Evolutionary conservation across 2,797 vertebrate genomes (phyloP), one percentile per base, ranked within the genome.

Genomic region (Pseudopleuronectes americanus): DNA sequence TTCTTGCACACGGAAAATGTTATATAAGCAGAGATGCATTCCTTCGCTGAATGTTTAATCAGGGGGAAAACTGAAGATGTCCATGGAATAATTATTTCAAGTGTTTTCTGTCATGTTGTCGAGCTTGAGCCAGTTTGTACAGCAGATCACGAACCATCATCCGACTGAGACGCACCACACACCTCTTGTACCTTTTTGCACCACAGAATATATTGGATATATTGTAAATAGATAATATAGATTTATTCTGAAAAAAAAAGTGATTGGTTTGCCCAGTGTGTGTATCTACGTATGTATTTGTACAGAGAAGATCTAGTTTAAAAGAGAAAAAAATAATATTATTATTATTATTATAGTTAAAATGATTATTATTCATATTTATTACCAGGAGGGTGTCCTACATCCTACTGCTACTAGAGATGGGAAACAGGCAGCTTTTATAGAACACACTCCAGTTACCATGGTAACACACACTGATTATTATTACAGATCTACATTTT

Each of bases 281-380:
- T 89, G 88, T 92, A 89, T 84, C 86, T 86, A 88, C 80, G 60
- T 89, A 85, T 89, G 87, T 90, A 92, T 93, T 93, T 93, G 92
- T 93, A 93, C 90, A 93, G 92, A 93, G 90, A 92, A 90, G 71
- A 87, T 93, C 83, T 93, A 93, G 90, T 92, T 93, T 93, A 92
- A 93, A 90, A 80, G 60, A 81, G 36, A 83, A 85, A 87, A 87
- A 88, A 83, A 77, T 47, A 31, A 80, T 83, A 90, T 90, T 84
- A 90, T 89, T 88, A 90, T 89, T 88, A 80, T 74, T 85, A 87
- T 84, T 84, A 89, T 89, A 87, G 79, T 38, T 86, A 13, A 38
- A 38, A 85, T 77, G 81, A 76, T 79, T 77, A 87, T 83, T 86
- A 84, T 86, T 84, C 81, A 80, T 80, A 80, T 85, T 79, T 83